Conservation (phyloP, 2,888 invertebrate genomes). For the Dasysyrphus tricinctus region DNA sequence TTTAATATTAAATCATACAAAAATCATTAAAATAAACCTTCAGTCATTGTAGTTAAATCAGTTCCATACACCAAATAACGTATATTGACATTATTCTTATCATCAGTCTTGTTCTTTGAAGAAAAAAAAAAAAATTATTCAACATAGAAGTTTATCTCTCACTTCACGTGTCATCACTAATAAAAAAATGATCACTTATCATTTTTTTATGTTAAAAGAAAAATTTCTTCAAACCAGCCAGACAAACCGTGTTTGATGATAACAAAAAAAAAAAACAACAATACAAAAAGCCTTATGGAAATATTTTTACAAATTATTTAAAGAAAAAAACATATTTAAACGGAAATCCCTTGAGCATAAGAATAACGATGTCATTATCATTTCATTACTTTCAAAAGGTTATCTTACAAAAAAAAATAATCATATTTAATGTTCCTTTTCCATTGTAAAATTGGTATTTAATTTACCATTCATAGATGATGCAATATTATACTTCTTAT, state of each 20-base stretch:
- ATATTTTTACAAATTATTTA: neutral
- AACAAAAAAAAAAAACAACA: neutral
- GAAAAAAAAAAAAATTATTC: neutral
- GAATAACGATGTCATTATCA: constrained; percentile 18
- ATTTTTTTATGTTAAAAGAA: neutral
- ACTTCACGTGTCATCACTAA: neutral
- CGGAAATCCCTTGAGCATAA: constrained; percentile 17
- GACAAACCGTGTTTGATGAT: constrained; percentile 8
- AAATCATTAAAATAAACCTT: neutral
- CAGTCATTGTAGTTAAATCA: too few species aligned
- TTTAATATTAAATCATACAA: neutral
- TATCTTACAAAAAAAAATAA: constrained; percentile 5
- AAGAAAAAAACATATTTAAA: neutral
- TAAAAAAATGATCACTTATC: neutral
- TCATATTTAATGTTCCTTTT: neutral
- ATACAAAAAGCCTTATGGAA: neutral
- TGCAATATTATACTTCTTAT: neutral
- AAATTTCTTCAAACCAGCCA: neutral
- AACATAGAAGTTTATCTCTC: neutral
- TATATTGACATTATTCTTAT: constrained; percentile 15
- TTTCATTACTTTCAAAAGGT: constrained; percentile 9
- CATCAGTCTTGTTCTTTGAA: neutral
- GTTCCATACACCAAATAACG: neutral
- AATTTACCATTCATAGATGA: constrained; percentile 14
- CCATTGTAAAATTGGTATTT: constrained; percentile 20